A percentile compares a stretch with the other conserved stretches of the same genome.
phyloP scores from a whole-genome alignment of 1,140 invertebrate genomes.

The Acyrthosiphon pisum region DNA sequence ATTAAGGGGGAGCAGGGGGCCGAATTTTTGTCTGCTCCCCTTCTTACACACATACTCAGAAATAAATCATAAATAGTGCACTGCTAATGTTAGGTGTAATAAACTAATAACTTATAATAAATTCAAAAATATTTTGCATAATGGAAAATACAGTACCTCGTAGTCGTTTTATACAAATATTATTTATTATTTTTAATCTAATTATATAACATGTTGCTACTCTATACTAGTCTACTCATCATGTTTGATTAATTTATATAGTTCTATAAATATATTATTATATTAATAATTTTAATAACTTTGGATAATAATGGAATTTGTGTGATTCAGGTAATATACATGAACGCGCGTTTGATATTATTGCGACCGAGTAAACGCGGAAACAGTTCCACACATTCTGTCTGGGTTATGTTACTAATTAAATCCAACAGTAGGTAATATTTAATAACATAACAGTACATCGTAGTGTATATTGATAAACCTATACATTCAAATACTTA shows the following conservation, averaged over 20 bases:
- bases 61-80: background rate
- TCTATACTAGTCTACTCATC: background rate
- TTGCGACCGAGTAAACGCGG: background rate
- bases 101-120: too few relatives aligned
- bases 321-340: background rate
- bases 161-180: too few relatives aligned
- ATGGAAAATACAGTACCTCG: background rate
- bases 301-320: background rate
- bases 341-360: background rate
- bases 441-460: background rate
- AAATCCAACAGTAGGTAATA: background rate
- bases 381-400: background rate
- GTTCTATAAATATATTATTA: background rate
- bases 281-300: background rate
- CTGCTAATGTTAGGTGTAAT: background rate
- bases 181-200: background rate
- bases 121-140: too few relatives aligned
- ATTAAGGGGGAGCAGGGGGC: too few relatives aligned
- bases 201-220: background rate
- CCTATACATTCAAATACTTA: too few relatives aligned
- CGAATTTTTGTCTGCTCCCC: background rate
- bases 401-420: background rate
- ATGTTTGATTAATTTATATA: background rate
- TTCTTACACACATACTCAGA: background rate
- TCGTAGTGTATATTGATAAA: too few relatives aligned